phyloP scores from a whole-genome alignment of 2,888 invertebrate species.

The Asteroscopus sphinx region DNA sequence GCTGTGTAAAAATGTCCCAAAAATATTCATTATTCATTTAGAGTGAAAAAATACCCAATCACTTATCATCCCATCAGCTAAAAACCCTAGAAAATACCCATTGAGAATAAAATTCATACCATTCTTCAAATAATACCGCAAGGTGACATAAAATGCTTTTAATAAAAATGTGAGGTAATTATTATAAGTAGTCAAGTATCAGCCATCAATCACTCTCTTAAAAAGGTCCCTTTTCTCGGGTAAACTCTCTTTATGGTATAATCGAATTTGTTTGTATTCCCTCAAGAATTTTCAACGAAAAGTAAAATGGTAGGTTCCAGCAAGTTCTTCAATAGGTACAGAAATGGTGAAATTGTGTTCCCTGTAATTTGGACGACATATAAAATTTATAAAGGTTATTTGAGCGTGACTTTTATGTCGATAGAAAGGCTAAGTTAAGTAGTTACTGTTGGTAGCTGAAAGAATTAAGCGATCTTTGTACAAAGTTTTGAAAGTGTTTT shows the following conservation, averaged over 20 bases:
- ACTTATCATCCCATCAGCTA: background rate
- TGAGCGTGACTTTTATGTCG: background rate
- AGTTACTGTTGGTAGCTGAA: background rate
- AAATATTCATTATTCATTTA: too few species aligned
- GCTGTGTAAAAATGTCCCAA: too few species aligned
- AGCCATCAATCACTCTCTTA: constrained; percentile 59
- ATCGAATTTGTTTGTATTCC: constrained; percentile 54
- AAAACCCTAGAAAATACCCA: background rate
- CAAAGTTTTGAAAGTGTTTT: background rate
- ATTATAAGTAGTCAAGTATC: constrained; percentile 41
- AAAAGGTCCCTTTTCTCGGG: constrained; percentile 36
- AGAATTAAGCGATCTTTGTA: background rate
- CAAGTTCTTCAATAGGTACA: constrained; percentile 16
- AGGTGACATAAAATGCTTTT: constrained; percentile 3
- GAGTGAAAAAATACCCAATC: too few species aligned
- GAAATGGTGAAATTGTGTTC: constrained; percentile 11
- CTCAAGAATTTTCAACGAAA: constrained; percentile 13
- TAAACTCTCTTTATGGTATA: constrained; percentile 31
- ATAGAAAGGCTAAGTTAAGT: background rate
- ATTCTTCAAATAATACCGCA: constrained; percentile 7
- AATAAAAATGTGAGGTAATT: constrained; percentile 43
- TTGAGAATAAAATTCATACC: background rate
- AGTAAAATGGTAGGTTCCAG: constrained; percentile 18
- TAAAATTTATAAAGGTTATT: constrained; percentile 18
- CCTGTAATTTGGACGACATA: constrained; percentile 14